These are phyloP conservation scores for Auanema freiburgensis DNA, from an alignment of 2,888 invertebrate species.

Conservation along the genomic window DNA sequence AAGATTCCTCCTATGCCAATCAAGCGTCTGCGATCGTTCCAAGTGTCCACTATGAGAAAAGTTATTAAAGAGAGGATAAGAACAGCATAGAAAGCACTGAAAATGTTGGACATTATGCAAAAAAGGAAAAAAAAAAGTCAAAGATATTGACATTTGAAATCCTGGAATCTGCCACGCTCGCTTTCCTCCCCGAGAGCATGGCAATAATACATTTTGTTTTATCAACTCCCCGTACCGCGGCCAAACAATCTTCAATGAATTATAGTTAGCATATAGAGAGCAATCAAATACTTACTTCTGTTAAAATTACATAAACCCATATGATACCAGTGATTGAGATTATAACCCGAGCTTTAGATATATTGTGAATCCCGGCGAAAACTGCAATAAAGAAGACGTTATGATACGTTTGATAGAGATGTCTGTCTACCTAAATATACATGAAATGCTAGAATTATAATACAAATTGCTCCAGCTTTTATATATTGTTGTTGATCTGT, in stretches of 20 bases:
- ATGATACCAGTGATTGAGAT: constrained; percentile 27
- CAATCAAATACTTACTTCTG: constrained; percentile 4
- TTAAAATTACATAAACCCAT: constrained; percentile 24
- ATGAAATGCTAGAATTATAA: constrained; percentile 14
- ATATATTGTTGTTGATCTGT: no score
- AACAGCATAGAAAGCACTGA: constrained; percentile 30
- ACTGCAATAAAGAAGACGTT: constrained; percentile 23
- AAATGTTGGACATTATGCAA: constrained; percentile 5
- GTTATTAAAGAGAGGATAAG: constrained; percentile 27
- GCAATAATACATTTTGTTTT: no score
- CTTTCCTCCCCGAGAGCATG: constrained; percentile 11
- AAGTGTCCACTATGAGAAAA: constrained; percentile 31
- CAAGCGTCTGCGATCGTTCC: constrained; percentile 44
- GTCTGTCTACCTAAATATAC: constrained; percentile 10
- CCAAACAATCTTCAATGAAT: no score
- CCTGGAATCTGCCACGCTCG: neutral
- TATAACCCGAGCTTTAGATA: constrained; percentile 30
- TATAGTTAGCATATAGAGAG: no score
- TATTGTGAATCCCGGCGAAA: constrained; percentile 35
- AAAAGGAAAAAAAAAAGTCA: neutral
- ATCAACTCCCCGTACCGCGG: no score
- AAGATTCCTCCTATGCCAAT: constrained; percentile 55
- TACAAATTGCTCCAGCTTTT: neutral
- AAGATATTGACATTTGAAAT: neutral
- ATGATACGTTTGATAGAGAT: neutral